Conservation (phyloP, 1,140 invertebrate genomes). For the Harpegnathos saltator region DNA sequence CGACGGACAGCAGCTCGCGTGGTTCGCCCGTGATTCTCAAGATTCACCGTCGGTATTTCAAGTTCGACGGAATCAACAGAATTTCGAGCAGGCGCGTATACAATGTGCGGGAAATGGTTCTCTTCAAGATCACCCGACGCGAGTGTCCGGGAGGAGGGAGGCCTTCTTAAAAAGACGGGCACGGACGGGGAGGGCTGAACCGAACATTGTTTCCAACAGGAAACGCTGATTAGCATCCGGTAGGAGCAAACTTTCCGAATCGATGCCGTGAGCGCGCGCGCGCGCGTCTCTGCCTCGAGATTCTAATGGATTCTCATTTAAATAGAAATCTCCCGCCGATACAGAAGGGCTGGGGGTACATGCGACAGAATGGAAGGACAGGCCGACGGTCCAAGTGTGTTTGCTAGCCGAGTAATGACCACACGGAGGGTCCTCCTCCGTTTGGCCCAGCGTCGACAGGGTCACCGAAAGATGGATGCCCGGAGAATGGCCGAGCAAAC, state of each 20-base stretch:
- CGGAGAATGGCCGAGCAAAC: constrained; percentile 84
- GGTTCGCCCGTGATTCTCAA: no score
- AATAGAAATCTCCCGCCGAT: constrained; percentile 86
- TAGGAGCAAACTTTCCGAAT: constrained; percentile 67
- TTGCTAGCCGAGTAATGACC: constrained; percentile 86
- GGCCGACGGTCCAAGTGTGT: constrained; percentile 85
- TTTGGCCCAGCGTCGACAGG: constrained; percentile 71
- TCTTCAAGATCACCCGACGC: constrained; percentile 31
- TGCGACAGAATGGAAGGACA: constrained; percentile 72
- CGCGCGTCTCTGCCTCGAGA: constrained; percentile 66
- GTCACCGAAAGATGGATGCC: constrained; percentile 80
- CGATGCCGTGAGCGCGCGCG: constrained; percentile 52
- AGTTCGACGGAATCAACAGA: no score
- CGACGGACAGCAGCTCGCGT: no score
- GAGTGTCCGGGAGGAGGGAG: not conserved
- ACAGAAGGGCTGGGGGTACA: constrained; percentile 77
- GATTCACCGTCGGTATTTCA: no score
- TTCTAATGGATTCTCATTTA: constrained; percentile 86
- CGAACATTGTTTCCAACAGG: constrained; percentile 55
- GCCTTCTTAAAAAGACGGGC: constrained; percentile 54
- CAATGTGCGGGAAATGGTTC: not conserved
- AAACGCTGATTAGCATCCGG: constrained; percentile 76
- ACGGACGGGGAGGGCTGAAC: no score
- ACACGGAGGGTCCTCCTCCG: constrained; percentile 80
- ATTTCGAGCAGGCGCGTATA: not conserved